Evolutionary conservation across 2,113 vertebrate species (phyloP).

Genomic region (Microtus oregoni): DNA sequence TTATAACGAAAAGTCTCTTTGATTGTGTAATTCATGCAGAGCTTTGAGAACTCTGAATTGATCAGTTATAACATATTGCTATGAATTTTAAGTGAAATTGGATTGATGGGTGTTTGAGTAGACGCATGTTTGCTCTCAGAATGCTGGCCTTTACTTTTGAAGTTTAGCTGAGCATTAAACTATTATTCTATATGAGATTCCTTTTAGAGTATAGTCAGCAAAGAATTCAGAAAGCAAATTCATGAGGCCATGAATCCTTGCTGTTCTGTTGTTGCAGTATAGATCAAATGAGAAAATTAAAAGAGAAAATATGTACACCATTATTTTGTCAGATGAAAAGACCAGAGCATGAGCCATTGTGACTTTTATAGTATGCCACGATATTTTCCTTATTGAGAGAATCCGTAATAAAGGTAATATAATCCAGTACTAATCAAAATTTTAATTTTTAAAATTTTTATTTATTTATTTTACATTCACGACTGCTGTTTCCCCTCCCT

Average conservation of each 20-base stretch:
- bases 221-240: background rate
- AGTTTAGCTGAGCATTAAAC: background rate
- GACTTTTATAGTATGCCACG: background rate
- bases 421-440: background rate
- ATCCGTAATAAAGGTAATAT: background rate
- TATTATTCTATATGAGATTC: background rate
- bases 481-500: background rate
- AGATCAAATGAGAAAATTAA: background rate
- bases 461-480: background rate
- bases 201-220: background rate
- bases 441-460: background rate
- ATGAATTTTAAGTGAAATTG: background rate
- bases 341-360: background rate
- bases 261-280: background rate
- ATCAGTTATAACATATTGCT: background rate
- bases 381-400: background rate
- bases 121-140: background rate
- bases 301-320: background rate
- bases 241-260: constrained; percentile 24
- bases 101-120: background rate
- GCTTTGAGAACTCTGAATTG: background rate
- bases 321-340: constrained; percentile 17
- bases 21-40: background rate
- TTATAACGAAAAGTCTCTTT: background rate
- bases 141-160: constrained; percentile 1